These are phyloP conservation scores for Phoebastria nigripes DNA, from an alignment of 2,797 vertebrate species.

Conservation along the genomic window DNA sequence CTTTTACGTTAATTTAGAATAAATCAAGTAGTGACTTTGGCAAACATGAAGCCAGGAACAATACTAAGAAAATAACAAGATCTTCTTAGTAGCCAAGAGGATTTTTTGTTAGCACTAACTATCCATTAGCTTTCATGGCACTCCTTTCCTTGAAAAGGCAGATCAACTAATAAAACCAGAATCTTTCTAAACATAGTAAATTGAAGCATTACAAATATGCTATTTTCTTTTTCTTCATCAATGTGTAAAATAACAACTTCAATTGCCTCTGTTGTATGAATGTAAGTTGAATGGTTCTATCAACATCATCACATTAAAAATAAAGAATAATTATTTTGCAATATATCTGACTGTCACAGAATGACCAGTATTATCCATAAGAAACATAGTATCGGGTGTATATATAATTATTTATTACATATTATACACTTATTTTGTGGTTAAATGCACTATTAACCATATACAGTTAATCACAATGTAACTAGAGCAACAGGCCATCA, in stretches of 20 bases:
- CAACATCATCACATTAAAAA: not conserved
- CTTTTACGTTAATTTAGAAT: not conserved
- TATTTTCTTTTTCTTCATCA: not conserved
- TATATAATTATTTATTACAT: not conserved
- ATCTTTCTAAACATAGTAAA: not conserved
- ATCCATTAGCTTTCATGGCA: not conserved
- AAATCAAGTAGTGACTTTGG: not conserved
- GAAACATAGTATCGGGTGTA: not conserved
- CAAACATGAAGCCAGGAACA: not conserved
- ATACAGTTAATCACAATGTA: not conserved
- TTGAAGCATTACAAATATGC: not conserved
- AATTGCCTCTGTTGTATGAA: not conserved
- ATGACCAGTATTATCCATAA: not conserved
- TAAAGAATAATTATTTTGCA: not conserved
- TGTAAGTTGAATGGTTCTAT: not conserved
- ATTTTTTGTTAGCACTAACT: not conserved
- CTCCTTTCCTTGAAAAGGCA: not conserved
- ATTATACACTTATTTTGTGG: not conserved
- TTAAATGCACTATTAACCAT: not conserved
- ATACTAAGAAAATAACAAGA: not conserved
- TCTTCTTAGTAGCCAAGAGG: not conserved
- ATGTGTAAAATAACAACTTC: not conserved
- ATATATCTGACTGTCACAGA: not conserved
- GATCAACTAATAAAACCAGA: not conserved
- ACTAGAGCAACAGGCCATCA: not conserved